Evolutionary conservation across 2,888 invertebrate species (phyloP).

Genomic region (Augochlorella aurata): DNA sequence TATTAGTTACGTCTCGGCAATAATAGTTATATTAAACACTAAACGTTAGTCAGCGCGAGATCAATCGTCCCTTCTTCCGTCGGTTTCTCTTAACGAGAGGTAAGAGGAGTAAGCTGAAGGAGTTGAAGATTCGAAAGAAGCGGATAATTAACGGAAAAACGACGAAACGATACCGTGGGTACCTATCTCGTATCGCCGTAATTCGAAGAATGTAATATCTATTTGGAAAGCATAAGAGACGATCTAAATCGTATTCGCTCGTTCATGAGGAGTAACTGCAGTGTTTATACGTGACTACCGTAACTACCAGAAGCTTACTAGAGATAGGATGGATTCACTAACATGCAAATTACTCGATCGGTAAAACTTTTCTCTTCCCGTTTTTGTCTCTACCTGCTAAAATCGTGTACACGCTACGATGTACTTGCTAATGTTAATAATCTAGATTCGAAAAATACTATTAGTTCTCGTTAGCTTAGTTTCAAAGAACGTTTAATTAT

Average conservation of each 20-base stretch:
- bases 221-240: neutral
- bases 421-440: constrained; percentile 69
- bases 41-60: constrained; percentile 62
- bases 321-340: constrained; percentile 67
- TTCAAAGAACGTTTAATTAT: constrained; percentile 46
- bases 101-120: constrained; percentile 36
- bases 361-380: constrained; percentile 45
- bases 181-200: neutral
- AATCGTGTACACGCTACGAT: constrained; percentile 54
- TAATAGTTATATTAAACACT: constrained; percentile 62
- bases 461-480: constrained; percentile 71
- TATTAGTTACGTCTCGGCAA: constrained; percentile 49
- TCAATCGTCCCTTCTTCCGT: constrained; percentile 34
- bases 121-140: neutral
- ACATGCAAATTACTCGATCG: constrained; percentile 70
- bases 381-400: constrained; percentile 51
- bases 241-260: constrained; percentile 20
- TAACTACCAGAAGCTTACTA: constrained; percentile 64
- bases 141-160: constrained; percentile 14
- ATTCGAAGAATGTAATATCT: neutral
- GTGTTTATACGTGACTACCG: constrained; percentile 21
- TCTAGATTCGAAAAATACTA: constrained; percentile 76
- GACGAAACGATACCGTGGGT: neutral
- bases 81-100: constrained; percentile 16
- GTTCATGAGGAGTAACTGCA: constrained; percentile 29